Base-by-base conservation (phyloP, 2,113 vertebrate species). In the Pelodiscus sinensis region DNA sequence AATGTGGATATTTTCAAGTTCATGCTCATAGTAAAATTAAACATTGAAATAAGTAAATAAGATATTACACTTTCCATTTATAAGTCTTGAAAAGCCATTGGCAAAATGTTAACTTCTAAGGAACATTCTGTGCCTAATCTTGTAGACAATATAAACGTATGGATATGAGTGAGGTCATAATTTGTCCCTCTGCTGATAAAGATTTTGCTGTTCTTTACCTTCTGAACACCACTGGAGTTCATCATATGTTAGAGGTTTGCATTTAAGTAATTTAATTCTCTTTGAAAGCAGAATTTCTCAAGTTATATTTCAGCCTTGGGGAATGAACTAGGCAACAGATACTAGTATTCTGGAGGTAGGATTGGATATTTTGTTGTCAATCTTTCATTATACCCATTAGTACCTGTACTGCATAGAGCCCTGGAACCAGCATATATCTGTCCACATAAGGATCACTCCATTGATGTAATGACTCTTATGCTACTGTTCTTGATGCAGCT, bases 81-180 rank as follows among this genome's bases (percentile, higher is more conserved):
- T 60, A n/a, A n/a, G 19, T 56, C 52, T 73, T 56, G 3, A 85
- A 90, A 77, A 38, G 35, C 10, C 2, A 56, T 62, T n/a, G 38
- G 22, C 0, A 0, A 29, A 3, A 5, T 27, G 2, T 52, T n/a
- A 84, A 19, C 91, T 68, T 68, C 0, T 1, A 54, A 5, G 8
- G 86, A 82, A 35, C 14, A 44, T 31, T 3, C 38, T 24, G 2
- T 6, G 52, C 55, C 83, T 50, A 73, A 84, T 86, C 18, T 82
- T 11, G 2, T 52, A 86, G 14, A 35, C 6, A 90, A 84, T 44
- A 85, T 54, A 0, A 0, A 65, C 19, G 87, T 1, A 15, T 13
- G 3, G 29, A n/a, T 50, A 73, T 4, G 75, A 81, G 35, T 24
- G 8, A 84, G 81, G 19, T 79, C 12, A 16, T 4, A 57, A 12